Base-by-base conservation (phyloP, 2,888 invertebrate genomes). In the Campoplex capitator region DNA sequence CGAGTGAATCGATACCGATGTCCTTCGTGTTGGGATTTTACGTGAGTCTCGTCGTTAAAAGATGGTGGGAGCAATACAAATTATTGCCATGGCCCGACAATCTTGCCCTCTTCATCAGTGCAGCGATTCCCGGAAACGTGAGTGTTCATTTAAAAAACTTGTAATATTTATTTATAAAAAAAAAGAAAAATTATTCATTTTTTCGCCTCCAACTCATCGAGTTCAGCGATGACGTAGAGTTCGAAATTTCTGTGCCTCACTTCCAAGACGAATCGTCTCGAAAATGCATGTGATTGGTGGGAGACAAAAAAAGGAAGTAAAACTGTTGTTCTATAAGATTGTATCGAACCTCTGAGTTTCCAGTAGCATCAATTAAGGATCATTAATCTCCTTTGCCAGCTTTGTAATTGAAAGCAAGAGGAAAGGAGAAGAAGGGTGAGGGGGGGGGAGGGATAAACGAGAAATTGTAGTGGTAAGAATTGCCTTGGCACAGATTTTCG, bases 1-100 rank as follows among this genome's bases (percentile, higher is more conserved):
- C 98, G 94, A 97, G 97, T 93, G 98, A 98, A 94, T 97, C 97
- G 86, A 98, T 99, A 93, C 99, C 99, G 58, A 97, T 99, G 97
- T 98, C 98, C 48, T 99, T 99, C 95, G 98, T 99, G 80, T 96
- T 99, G 90, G 99, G 98, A 84, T 99, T 99, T 96, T 99, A 98
- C 95, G 98, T 99, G 89, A 97, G 97, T 92, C 96, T 98, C 91
- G 97, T 99, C 78, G 98, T 99, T 90, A 97, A 97, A 93, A 96
- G 99, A 91, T 99, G 98, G 98, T 99, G 98, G 98, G 98, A 98
- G 93, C 98, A 99, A 94, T 98, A 98, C 95, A 97, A 97, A 95
- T 95, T 98, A 88, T 95, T 99, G 89, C 98, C 99, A 7, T 98
- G 98, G 98, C 98, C 98, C 0, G 99, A 99, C 95, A 98, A 98